Percentiles rank a stretch among this genome's conserved stretches.
These are phyloP conservation scores for Penelope pileata DNA, from an alignment of 2,113 vertebrate species.

Conservation along the genomic window DNA sequence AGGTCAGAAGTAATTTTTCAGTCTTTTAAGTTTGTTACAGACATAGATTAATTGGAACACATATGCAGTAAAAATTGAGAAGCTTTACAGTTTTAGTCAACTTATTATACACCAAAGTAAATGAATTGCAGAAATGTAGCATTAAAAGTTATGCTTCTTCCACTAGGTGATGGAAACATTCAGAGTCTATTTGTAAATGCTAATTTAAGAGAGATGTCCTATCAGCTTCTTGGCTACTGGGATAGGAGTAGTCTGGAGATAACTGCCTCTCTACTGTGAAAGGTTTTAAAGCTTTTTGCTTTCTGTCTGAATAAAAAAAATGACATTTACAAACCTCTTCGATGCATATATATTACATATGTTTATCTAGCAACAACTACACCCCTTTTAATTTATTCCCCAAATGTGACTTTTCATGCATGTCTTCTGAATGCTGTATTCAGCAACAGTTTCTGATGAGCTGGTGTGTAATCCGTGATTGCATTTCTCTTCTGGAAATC, in stretches of 20 bases:
- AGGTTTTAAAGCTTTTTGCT: conserved; percentile 79
- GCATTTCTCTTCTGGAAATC: conserved; percentile 69
- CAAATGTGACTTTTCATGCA: conserved; percentile 77
- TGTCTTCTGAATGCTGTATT: conserved; percentile 73
- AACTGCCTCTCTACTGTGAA: conserved; percentile 68
- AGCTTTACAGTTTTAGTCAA: conserved; percentile 70
- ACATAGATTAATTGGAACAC: conserved; percentile 69
- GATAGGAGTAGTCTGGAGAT: conserved; percentile 68
- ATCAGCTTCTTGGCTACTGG: conserved; percentile 70
- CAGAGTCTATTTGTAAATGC: conserved; percentile 67
- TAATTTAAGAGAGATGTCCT: conserved; percentile 58
- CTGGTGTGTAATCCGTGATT: conserved; percentile 77
- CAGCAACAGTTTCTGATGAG: conserved; percentile 76
- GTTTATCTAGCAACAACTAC: conserved; percentile 74
- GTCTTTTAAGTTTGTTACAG: conserved; percentile 65
- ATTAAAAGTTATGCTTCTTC: conserved; percentile 53
- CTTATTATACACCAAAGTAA: conserved; percentile 72
- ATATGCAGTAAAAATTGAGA: conserved; percentile 67
- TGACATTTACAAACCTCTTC: conserved; percentile 77
- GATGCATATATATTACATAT: conserved; percentile 76
- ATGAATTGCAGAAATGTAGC: conserved; percentile 61
- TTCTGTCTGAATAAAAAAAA: conserved; percentile 75
- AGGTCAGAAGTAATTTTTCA: conserved; percentile 65
- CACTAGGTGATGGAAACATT: conserved; percentile 64
- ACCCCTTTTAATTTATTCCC: conserved; percentile 73